Base-by-base conservation (phyloP, 1,140 invertebrate species). In the Macrocentrus cingulum region DNA sequence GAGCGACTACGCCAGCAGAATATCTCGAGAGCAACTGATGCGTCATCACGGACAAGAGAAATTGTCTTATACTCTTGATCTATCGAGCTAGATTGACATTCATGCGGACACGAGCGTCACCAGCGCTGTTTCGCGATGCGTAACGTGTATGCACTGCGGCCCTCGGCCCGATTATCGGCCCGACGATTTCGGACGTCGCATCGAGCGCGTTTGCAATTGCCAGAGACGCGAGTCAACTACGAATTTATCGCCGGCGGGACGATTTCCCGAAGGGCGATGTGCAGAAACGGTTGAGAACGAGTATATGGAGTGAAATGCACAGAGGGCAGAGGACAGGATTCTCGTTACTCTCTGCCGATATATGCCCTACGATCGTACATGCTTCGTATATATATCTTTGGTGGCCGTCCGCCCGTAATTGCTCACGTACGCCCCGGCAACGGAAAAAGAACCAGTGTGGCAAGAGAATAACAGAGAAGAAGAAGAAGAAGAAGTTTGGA, bases 341-440 rank as follows among this genome's bases (percentile, higher is more conserved):
- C 55, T 57, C 55, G 45, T 57, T 57, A 51, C 55, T 15, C n/a
- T n/a, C 18, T 20, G 13, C 36, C 61, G 61, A 62, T 59, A 59
- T 51, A 55, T 23, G 19, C 18, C 23, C 29, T 7, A 51, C 19
- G 23, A 51, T 20, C 15, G 3, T 15, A 39, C 36, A 8, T n/a
- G 48, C 39, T 51, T 50, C 22, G 45, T 49, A 37, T 49, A 42
- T 36, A 44, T 49, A 34, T 49, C 20, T 46, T 54, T 11, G 19
- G 44, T 29, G 51, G 52, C 25, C 32, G 45, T 39, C 46, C 41
- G 23, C 56, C 46, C 65, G 68, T 72, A 74, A 74, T 72, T 74
- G 69, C 69, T 71, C 72, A 72, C 72, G 72, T 74, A 69, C 63
- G 58, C 25, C 39, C 29, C 6, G 45, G 15, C 29, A 49, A 36